A percentile compares a stretch with the other conserved stretches of the same genome.
These are phyloP conservation scores for Harpalus rubripes DNA, from an alignment of 2,888 invertebrate genomes.

Conservation along the genomic window DNA sequence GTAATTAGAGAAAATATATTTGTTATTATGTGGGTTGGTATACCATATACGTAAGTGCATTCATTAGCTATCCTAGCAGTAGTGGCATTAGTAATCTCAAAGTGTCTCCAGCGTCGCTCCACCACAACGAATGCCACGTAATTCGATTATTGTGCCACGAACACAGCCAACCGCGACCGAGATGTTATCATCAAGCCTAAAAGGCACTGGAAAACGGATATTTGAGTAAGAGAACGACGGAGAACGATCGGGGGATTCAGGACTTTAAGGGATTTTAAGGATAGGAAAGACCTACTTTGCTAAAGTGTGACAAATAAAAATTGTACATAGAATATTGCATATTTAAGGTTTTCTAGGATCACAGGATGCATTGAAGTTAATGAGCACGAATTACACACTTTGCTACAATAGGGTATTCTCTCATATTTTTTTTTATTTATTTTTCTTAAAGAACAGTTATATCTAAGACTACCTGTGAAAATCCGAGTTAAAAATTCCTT, in stretches of 20 bases:
- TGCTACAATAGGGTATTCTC: too few relatives aligned
- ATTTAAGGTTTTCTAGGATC: too few relatives aligned
- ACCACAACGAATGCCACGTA: neutral
- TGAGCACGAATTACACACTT: too few relatives aligned
- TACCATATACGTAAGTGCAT: neutral
- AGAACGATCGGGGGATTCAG: neutral
- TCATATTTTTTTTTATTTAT: too few relatives aligned
- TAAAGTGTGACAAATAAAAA: neutral
- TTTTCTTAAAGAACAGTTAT: too few relatives aligned
- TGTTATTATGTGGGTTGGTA: neutral
- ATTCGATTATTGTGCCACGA: neutral
- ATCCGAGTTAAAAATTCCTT: too few relatives aligned
- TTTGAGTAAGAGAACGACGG: neutral
- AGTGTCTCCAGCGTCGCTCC: neutral
- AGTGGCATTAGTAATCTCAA: neutral
- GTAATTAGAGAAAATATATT: neutral
- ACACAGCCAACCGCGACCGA: neutral
- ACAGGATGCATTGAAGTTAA: too few relatives aligned
- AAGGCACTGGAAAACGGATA: neutral
- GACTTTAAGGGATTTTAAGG: neutral
- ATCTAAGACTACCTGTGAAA: too few relatives aligned
- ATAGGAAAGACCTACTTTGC: neutral
- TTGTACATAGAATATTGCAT: neutral
- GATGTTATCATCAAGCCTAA: neutral
- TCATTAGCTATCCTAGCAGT: neutral